phyloP scores from a whole-genome alignment of 2,113 vertebrate species.

The Dascyllus trimaculatus region DNA sequence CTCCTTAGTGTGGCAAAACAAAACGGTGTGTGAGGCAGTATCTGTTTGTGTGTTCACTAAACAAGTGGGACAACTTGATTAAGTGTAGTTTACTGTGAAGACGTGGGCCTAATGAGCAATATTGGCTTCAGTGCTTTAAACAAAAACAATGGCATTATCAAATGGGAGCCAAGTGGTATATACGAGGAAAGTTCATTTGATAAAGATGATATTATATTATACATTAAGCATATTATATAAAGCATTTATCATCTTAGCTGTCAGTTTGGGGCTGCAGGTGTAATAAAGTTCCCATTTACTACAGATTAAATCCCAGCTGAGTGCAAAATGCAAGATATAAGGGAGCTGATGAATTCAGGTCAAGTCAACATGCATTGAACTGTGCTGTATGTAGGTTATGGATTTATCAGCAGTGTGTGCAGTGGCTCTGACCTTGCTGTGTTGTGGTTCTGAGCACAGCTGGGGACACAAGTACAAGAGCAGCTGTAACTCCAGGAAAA shows the following conservation, averaged over 20 bases:
- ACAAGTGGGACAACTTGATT: conserved; percentile 66
- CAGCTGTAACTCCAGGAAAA: conserved; percentile 1
- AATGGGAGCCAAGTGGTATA: conserved; percentile 25
- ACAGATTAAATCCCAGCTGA: conserved; percentile 2
- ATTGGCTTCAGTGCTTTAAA: conserved; percentile 58
- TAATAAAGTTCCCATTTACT: neutral
- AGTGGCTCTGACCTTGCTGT: conserved; percentile 40
- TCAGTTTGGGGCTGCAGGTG: conserved; percentile 1
- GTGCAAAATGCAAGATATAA: neutral
- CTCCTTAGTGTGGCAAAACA: conserved; percentile 9
- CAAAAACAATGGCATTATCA: conserved; percentile 54
- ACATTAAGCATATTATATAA: conserved; percentile 30
- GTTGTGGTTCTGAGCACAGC: conserved; percentile 21
- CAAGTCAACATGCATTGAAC: neutral
- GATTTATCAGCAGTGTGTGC: conserved; percentile 22
- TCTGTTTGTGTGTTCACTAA: conserved; percentile 56
- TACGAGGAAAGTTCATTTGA: conserved; percentile 41
- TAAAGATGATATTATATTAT: conserved; percentile 47
- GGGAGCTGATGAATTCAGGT: conserved; percentile 32
- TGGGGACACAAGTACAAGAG: neutral
- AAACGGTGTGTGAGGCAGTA: conserved; percentile 25
- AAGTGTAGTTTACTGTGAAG: conserved; percentile 59
- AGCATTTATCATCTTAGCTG: conserved; percentile 25
- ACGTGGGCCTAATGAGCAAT: conserved; percentile 54
- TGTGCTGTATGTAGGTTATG: conserved; percentile 26